Evolutionary conservation across 2,888 invertebrate species (phyloP).

Genomic region (Platycheirus rosarum): DNA sequence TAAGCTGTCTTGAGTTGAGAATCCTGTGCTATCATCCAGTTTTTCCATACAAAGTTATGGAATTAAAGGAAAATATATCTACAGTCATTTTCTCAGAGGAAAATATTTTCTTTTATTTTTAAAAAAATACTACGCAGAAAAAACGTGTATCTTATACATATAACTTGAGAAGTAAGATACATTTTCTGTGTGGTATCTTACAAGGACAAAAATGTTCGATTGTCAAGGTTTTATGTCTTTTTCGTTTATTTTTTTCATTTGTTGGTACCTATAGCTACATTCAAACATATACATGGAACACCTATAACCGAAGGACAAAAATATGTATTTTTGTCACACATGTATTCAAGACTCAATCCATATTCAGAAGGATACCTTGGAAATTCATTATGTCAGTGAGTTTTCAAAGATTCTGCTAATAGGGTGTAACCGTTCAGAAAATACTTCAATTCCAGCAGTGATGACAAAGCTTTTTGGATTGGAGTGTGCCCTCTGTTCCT

Average conservation of each 20-base stretch:
- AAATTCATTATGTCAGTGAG: constrained; percentile 13
- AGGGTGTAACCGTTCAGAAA: constrained; percentile 37
- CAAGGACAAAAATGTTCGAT: constrained; percentile 41
- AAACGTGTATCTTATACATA: constrained; percentile 11
- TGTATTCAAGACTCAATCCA: constrained; percentile 3
- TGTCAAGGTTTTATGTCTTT: constrained; percentile 34
- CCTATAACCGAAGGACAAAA: constrained; percentile 28
- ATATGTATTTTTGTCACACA: not conserved
- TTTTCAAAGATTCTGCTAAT: constrained; percentile 31
- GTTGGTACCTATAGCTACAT: constrained; percentile 11
- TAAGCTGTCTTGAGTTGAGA: not conserved
- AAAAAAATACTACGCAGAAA: not conserved
- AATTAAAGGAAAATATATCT: too few species aligned
- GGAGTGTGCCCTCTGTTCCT: not conserved
- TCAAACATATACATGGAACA: constrained; percentile 13
- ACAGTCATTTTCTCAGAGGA: not conserved
- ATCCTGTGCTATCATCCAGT: too few species aligned
- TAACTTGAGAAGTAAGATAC: constrained; percentile 10
- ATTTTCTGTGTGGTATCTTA: constrained; percentile 1
- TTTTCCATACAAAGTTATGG: too few species aligned
- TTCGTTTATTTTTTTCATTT: constrained; percentile 22
- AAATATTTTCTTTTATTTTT: not conserved
- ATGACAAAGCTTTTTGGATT: constrained; percentile 17
- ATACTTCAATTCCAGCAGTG: constrained; percentile 24
- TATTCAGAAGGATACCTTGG: constrained; percentile 6